Conservation (phyloP, 2,797 vertebrate genomes). For the Esox masquinongy region DNA sequence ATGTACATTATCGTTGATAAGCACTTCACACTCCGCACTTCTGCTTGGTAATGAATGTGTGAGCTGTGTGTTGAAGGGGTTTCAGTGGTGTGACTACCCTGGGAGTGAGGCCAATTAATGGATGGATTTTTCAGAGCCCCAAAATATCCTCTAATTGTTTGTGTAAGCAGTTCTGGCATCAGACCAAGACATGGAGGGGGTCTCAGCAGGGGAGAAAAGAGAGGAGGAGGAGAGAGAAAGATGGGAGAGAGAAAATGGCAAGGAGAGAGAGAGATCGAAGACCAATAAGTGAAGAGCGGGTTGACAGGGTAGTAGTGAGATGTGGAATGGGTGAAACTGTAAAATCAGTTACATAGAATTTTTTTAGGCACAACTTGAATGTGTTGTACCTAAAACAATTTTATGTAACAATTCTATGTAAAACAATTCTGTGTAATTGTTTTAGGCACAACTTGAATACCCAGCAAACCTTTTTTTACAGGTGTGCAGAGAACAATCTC, state of each 20-base stretch:
- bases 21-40: conserved; percentile 14
- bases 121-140: conserved; percentile 28
- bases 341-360: too few relatives aligned
- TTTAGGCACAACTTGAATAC: too few relatives aligned
- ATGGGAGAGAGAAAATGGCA: not conserved
- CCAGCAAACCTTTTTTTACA: too few relatives aligned
- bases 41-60: conserved; percentile 4
- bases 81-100: conserved; percentile 15
- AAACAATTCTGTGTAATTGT: too few relatives aligned
- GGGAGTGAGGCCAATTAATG: conserved; percentile 44
- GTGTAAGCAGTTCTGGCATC: conserved; percentile 55
- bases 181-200: conserved; percentile 20
- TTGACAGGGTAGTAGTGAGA: too few relatives aligned
- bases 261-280: too few relatives aligned
- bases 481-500: too few relatives aligned
- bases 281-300: too few relatives aligned
- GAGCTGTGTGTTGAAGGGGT: conserved; percentile 9
- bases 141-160: conserved; percentile 62
- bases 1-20: not conserved
- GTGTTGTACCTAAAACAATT: too few relatives aligned
- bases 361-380: too few relatives aligned
- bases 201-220: conserved; percentile 17
- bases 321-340: too few relatives aligned
- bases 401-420: too few relatives aligned
- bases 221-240: conserved; percentile 9